A percentile compares a stretch with the other conserved stretches of the same genome.
Conservation (phyloP, 2,797 vertebrate species). For the Neosilurus mollespiculum region DNA sequence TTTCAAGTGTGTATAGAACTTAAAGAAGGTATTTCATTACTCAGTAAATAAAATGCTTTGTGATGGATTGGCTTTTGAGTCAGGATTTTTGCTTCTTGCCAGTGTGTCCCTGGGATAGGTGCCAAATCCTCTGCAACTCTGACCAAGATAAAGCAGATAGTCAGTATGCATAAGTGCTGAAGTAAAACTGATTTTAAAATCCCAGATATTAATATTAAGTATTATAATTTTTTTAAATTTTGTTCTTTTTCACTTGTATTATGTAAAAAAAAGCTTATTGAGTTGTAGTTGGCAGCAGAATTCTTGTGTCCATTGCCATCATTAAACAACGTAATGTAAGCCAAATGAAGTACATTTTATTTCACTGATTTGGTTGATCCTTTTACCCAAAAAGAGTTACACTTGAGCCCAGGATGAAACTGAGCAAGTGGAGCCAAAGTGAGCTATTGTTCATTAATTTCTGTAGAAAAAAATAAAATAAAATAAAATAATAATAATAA, state of each 20-base stretch:
- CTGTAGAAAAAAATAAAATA: background rate
- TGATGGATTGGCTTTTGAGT: background rate
- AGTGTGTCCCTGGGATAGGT: background rate
- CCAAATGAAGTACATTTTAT: background rate
- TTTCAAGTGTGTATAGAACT: background rate
- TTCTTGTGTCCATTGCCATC: background rate
- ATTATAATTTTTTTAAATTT: background rate
- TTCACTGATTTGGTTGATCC: background rate
- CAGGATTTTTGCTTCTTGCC: background rate
- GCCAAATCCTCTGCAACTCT: background rate
- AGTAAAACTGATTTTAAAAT: background rate
- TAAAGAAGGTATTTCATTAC: background rate
- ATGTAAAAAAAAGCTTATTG: background rate
- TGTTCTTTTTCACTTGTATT: background rate
- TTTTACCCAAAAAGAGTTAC: background rate
- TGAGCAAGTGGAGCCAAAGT: background rate
- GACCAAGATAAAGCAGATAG: background rate
- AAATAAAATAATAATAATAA: no score
- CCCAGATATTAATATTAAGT: background rate
- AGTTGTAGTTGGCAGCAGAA: background rate
- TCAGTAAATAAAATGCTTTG: background rate
- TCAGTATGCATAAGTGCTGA: background rate
- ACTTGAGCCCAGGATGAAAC: background rate
- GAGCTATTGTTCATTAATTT: background rate
- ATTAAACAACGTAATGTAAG: background rate